phyloP scores from a whole-genome alignment of 2,888 invertebrate species.

The Ochropacha duplaris region DNA sequence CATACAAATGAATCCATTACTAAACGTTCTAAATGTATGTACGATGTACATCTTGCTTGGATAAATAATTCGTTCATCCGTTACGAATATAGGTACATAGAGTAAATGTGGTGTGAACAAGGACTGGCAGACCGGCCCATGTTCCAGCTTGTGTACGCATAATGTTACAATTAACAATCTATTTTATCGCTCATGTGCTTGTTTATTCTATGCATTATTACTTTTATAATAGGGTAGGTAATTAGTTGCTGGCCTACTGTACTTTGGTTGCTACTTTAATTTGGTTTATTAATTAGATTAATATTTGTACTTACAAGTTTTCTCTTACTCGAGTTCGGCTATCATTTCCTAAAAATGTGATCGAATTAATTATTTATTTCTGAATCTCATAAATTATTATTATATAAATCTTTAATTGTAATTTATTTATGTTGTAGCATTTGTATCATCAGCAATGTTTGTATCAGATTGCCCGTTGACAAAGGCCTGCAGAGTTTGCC shows the following conservation, averaged over 20 bases:
- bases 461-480: too few relatives aligned
- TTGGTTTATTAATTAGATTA: background rate
- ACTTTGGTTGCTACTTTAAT: background rate
- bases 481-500: too few relatives aligned
- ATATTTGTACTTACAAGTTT: background rate
- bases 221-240: background rate
- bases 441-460: too few relatives aligned
- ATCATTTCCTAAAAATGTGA: too few relatives aligned
- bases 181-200: background rate
- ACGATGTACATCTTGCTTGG: background rate
- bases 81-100: background rate
- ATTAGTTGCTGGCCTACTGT: background rate
- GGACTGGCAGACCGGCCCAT: background rate
- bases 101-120: background rate
- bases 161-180: conserved; percentile 5
- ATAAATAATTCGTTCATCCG: background rate
- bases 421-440: too few relatives aligned
- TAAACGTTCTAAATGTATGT: background rate
- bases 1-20: background rate
- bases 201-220: background rate
- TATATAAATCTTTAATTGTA: too few relatives aligned
- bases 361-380: too few relatives aligned
- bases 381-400: too few relatives aligned
- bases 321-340: too few relatives aligned
- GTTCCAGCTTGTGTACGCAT: conserved; percentile 3